Evolutionary conservation across 2,888 invertebrate species (phyloP).

Genomic region (Scaptomyza polygonia): DNA sequence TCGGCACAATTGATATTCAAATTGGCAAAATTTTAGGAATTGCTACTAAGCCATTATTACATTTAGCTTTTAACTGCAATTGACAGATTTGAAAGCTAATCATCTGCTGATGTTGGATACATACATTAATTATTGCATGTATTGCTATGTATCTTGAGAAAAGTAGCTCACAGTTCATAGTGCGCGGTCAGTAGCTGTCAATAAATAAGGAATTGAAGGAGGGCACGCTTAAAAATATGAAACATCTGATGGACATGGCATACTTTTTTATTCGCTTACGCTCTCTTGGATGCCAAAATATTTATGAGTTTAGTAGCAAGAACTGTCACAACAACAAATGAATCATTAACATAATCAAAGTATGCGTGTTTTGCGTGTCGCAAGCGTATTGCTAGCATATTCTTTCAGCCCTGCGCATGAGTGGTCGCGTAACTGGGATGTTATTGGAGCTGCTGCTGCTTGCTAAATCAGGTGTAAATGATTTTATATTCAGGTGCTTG

Average conservation of each 20-base stretch:
- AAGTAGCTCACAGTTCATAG: not conserved
- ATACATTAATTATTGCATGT: not conserved
- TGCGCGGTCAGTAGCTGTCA: constrained; percentile 15
- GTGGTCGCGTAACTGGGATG: constrained; percentile 6
- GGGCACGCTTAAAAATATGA: constrained; percentile 19
- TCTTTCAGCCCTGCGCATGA: constrained; percentile 22
- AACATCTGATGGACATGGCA: constrained; percentile 37
- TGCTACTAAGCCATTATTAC: constrained; percentile 9
- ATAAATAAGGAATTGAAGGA: constrained; percentile 42
- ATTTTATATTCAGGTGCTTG: constrained; percentile 53
- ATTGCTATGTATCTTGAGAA: not conserved
- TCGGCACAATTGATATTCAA: not conserved
- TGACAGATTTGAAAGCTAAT: constrained; percentile 1
- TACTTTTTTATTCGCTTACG: constrained; percentile 47
- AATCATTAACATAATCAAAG: constrained; percentile 76
- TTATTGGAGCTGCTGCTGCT: constrained; percentile 11
- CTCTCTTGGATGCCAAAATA: constrained; percentile 48
- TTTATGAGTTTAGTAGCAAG: constrained; percentile 52
- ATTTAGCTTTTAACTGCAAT: not conserved
- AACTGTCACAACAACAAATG: constrained; percentile 6
- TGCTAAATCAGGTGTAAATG: constrained; percentile 72
- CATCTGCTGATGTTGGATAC: not conserved
- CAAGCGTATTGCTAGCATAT: constrained; percentile 56
- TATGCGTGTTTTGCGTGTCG: constrained; percentile 71
- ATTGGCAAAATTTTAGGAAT: not conserved